Evolutionary conservation across 2,888 invertebrate species (phyloP).

Genomic region (Tupiocoris notatus): DNA sequence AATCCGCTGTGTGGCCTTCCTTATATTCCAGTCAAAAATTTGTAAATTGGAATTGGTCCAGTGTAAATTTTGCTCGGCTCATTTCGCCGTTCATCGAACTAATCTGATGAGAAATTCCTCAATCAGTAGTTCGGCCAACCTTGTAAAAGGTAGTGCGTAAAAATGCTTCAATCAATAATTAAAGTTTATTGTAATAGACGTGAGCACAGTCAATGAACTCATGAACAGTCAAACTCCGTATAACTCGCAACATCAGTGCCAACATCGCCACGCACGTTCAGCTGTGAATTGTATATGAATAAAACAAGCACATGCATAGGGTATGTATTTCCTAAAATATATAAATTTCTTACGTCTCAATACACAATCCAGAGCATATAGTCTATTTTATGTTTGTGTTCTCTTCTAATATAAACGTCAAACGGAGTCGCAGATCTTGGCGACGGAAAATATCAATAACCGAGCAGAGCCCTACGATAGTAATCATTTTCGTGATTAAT

Average conservation of each 20-base stretch:
- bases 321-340: background rate
- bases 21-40: too few relatives aligned
- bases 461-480: background rate
- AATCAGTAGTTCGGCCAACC: too few relatives aligned
- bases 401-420: background rate
- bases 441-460: background rate
- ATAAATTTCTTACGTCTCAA: background rate
- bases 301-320: background rate
- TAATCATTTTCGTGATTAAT: conserved; percentile 10
- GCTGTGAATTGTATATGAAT: background rate
- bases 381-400: background rate
- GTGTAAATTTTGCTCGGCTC: too few relatives aligned
- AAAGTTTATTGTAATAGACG: background rate
- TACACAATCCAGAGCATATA: background rate
- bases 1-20: too few relatives aligned
- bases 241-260: background rate
- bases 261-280: background rate
- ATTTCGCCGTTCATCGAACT: too few relatives aligned
- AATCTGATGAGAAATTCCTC: too few relatives aligned
- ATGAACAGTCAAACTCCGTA: background rate
- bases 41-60: too few relatives aligned
- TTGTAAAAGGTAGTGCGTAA: too few relatives aligned
- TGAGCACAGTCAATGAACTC: background rate
- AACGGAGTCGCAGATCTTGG: background rate
- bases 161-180: background rate